Evolutionary conservation across 2,888 invertebrate genomes (phyloP), one percentile per base, ranked within the genome.

Genomic region (Eremobia ochroleuca): DNA sequence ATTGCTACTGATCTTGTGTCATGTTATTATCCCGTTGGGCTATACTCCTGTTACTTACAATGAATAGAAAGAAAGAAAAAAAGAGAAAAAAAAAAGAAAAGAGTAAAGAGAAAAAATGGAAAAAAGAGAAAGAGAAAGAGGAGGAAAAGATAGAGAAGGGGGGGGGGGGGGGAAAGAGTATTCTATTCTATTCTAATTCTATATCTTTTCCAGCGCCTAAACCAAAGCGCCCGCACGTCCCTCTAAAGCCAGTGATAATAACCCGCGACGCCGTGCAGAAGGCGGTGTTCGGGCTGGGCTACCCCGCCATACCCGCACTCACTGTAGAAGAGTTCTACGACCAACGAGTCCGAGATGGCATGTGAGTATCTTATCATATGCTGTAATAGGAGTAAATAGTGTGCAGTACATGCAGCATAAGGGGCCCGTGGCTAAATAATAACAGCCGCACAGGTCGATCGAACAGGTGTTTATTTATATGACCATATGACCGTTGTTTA

Each of bases 261-360:
- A 98, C 99, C 0, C 98, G 98, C 87, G 98, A 99, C 95, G 98
- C 98, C 46, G 90, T 98, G 9, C 99, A 99, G 96, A 99, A 99
- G 95, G 97, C 98, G 67, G 98, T 99, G 21, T 99, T 97, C 95
- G 99, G 99, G 0, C 97, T 98, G 58, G 99, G 99, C 0, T 99
- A 99, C 97, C 99, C 99, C 1, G 98, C 99, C 88, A 93, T 99
- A 74, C 99, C 99, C 4, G 98, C 98, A 2, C 97, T 99, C 97
- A 99, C 99, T 0, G 98, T 99, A 0, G 98, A 99, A 91, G 99
- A 99, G 96, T 99, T 99, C 97, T 99, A 99, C 93, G 98, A 99
- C 77, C 97, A 99, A 92, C 97, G 99, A 81, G 98, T 98, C 0
- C 96, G 97, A 75, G 98, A 98, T 62, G 99, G 99, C 89, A 97